phyloP scores from a whole-genome alignment of 2,797 vertebrate species.

The Spatula clypeata region DNA sequence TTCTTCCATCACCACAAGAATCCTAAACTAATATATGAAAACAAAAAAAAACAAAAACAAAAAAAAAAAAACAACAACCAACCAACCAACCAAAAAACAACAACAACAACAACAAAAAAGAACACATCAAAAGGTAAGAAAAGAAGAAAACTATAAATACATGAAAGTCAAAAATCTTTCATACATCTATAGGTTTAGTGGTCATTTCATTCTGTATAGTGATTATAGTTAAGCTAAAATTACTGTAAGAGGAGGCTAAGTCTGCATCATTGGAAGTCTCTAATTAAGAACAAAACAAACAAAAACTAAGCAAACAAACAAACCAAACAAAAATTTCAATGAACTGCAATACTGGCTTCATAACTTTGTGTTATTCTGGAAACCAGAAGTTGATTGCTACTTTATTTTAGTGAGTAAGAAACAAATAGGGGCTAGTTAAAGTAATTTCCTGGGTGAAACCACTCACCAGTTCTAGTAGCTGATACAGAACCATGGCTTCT shows the following conservation, averaged over 20 bases:
- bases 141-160: background rate
- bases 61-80: background rate
- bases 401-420: background rate
- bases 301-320: background rate
- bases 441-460: background rate
- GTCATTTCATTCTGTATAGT: background rate
- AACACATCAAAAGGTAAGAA: background rate
- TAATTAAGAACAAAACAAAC: background rate
- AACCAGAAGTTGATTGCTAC: background rate
- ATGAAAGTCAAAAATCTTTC: background rate
- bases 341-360: background rate
- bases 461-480: background rate
- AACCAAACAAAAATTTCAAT: background rate
- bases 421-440: background rate
- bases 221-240: background rate
- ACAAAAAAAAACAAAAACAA: background rate
- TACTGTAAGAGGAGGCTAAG: background rate
- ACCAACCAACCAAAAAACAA: too few relatives aligned
- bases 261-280: background rate
- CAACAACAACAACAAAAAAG: background rate
- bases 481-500: background rate
- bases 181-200: background rate
- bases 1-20: background rate
- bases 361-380: background rate
- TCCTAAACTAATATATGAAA: background rate